Percentiles rank a stretch among this genome's conserved stretches.
Conservation (phyloP, 2,113 vertebrate genomes). For the Cheilinus undulatus region DNA sequence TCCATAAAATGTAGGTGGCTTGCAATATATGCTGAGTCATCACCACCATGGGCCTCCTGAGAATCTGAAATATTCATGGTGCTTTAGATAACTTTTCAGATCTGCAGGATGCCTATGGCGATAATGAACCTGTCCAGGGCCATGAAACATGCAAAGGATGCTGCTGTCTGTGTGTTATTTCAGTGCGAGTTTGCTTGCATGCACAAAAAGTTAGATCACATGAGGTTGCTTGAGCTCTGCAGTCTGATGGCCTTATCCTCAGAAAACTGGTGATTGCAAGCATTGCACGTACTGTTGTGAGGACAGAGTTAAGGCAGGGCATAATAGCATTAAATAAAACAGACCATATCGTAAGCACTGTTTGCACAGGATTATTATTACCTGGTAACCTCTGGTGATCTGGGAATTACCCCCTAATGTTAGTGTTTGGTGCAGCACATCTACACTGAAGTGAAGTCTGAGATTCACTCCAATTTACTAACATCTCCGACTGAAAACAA, state of each 20-base stretch:
- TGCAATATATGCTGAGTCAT: slow-evolving; percentile 15
- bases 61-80: slow-evolving; percentile 33
- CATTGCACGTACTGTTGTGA: neutral
- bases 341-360: too few species aligned
- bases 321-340: neutral
- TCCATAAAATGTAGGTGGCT: slow-evolving; percentile 16
- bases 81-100: slow-evolving; percentile 27
- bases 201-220: neutral
- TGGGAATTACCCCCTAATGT: too few species aligned
- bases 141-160: slow-evolving; percentile 6
- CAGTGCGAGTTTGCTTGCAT: neutral
- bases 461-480: too few species aligned
- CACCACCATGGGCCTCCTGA: slow-evolving; percentile 2
- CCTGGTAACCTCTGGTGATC: too few species aligned
- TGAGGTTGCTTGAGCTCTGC: neutral
- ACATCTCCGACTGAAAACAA: too few species aligned
- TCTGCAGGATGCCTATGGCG: neutral
- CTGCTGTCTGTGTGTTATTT: neutral
- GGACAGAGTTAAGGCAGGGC: neutral
- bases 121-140: slow-evolving; percentile 5
- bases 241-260: neutral
- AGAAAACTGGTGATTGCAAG: neutral
- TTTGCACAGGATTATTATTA: too few species aligned
- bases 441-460: too few species aligned
- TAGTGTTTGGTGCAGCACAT: too few species aligned